Percentiles rank a stretch among this genome's conserved stretches.
Conservation (phyloP, 2,888 invertebrate species). For the Mythimna impura region DNA sequence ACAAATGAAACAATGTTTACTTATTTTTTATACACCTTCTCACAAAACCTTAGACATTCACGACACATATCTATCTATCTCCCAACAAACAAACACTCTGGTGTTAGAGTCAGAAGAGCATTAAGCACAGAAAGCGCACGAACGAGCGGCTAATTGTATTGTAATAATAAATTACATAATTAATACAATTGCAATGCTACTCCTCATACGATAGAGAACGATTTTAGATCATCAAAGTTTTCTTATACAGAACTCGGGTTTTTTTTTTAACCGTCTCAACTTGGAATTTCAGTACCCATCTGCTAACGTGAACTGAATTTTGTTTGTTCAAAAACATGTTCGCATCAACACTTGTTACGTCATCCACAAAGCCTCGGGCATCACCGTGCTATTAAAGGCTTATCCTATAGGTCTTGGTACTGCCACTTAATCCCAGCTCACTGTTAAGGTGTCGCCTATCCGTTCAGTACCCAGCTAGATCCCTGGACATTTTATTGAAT, state of each 20-base stretch:
- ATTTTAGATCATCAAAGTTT: no score
- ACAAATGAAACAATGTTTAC: no score
- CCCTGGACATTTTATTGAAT: slow-evolving; percentile 45
- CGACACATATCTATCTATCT: no score
- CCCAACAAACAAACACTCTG: no score
- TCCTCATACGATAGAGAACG: no score
- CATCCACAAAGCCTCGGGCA: slow-evolving; percentile 34
- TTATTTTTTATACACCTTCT: no score
- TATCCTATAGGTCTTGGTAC: slow-evolving; percentile 34
- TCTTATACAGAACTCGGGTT: neutral
- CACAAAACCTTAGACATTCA: no score
- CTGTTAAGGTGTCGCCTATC: slow-evolving; percentile 32
- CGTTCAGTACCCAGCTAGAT: slow-evolving; percentile 21
- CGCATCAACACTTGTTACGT: slow-evolving; percentile 33
- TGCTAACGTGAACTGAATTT: neutral
- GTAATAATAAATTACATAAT: no score
- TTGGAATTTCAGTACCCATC: neutral
- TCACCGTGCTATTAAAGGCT: slow-evolving; percentile 51
- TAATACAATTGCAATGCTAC: no score
- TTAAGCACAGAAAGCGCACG: no score
- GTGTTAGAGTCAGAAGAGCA: no score
- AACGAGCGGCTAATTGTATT: no score
- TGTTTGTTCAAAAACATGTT: slow-evolving; percentile 13
- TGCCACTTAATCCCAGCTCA: slow-evolving; percentile 33
- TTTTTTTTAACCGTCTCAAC: neutral